Conservation (phyloP, 2,797 vertebrate genomes). For the Thalassophryne amazonica region DNA sequence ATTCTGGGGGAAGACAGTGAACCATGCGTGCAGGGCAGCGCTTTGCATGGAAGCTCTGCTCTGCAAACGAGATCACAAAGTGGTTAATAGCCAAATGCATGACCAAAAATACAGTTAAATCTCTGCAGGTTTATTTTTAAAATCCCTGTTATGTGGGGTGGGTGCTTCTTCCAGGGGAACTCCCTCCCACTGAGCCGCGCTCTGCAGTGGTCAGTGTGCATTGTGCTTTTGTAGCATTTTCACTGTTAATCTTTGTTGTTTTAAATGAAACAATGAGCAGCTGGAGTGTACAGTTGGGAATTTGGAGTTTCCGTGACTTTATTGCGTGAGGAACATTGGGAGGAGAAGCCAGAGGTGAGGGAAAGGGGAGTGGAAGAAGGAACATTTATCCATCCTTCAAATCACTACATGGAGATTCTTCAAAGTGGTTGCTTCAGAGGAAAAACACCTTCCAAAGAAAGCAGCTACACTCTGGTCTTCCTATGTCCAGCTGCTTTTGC, state of each 20-base stretch:
- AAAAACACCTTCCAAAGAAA: not conserved
- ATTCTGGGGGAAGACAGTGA: too few relatives aligned
- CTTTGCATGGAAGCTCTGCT: too few relatives aligned
- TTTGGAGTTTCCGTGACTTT: constrained; percentile 65
- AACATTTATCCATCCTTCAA: constrained; percentile 9
- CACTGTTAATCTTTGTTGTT: constrained; percentile 26
- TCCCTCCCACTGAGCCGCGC: constrained; percentile 23
- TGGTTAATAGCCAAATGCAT: too few relatives aligned
- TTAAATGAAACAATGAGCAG: constrained; percentile 53
- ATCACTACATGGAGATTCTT: constrained; percentile 17
- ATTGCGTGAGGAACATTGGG: constrained; percentile 32
- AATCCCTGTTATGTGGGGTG: too few relatives aligned
- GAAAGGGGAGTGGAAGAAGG: constrained; percentile 34
- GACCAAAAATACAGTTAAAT: too few relatives aligned
- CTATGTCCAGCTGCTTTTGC: constrained; percentile 12
- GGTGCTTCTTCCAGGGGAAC: constrained; percentile 17
- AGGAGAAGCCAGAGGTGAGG: constrained; percentile 46
- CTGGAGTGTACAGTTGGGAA: constrained; percentile 45
- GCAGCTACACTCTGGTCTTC: not conserved
- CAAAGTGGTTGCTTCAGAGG: not conserved
- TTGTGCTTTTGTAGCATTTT: constrained; percentile 39
- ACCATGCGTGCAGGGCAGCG: too few relatives aligned
- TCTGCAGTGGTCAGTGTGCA: constrained; percentile 1
- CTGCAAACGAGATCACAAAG: too few relatives aligned
- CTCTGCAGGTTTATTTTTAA: too few relatives aligned